Conservation (phyloP, 1,140 invertebrate genomes). For the Drosophila melanogaster region DNA sequence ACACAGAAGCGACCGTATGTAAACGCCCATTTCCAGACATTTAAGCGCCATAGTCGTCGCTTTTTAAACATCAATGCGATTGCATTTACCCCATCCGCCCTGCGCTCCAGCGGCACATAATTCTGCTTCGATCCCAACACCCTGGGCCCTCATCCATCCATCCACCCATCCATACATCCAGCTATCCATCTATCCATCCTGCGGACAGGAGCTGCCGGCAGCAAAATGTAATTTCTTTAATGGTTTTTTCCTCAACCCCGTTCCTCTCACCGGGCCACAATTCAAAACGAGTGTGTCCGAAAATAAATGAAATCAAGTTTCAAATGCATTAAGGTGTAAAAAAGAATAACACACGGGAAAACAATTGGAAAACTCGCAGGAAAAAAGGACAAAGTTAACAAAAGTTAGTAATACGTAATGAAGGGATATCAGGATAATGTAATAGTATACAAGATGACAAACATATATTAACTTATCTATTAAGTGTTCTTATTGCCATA, state of each 20-base stretch:
- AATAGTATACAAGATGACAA: too few species aligned
- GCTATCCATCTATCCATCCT: constrained; percentile 32
- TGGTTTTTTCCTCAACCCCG: constrained; percentile 62
- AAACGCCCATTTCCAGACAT: constrained; percentile 58
- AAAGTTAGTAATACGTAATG: background rate
- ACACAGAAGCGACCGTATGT: constrained; percentile 21
- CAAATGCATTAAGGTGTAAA: constrained; percentile 68
- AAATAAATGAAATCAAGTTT: constrained; percentile 58
- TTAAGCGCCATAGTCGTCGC: constrained; percentile 72
- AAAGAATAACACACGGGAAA: constrained; percentile 18
- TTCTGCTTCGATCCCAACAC: constrained; percentile 11
- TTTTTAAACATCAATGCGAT: constrained; percentile 76
- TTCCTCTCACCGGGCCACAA: constrained; percentile 9
- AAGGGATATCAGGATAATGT: too few species aligned
- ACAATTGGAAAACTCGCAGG: background rate
- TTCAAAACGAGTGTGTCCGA: constrained; percentile 40
- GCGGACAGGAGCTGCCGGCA: constrained; percentile 36
- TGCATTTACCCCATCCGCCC: constrained; percentile 57
- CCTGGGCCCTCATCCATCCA: constrained; percentile 38
- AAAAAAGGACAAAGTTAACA: background rate
- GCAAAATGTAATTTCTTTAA: constrained; percentile 80
- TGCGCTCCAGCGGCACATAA: constrained; percentile 14
- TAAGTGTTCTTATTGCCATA: too few species aligned
- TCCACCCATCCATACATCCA: constrained; percentile 28
- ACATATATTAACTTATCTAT: too few species aligned